Base-by-base conservation (phyloP, 2,797 vertebrate genomes). In the Masticophis lateralis region DNA sequence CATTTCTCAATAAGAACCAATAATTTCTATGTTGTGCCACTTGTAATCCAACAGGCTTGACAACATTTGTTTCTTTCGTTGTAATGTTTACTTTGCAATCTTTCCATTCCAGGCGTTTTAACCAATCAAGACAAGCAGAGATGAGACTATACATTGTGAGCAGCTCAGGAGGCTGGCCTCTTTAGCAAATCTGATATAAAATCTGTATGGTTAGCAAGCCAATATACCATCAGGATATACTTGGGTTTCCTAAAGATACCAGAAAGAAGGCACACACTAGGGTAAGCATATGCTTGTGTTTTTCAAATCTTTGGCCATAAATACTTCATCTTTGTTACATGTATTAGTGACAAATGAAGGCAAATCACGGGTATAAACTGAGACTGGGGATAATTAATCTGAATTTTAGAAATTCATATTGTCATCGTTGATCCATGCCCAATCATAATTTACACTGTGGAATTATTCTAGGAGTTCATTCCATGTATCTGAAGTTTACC, bases 51-150 rank as follows among this genome's bases (percentile, higher is more conserved):
- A 92, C 91, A 32, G 92, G 93, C 69, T 94, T 27, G 12, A 43
- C 96, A 96, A 92, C 94, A 87, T 89, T 61, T 11, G 9, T 28
- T 60, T 63, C 12, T 7, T 43, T 5, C 63, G 32, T 63, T 14
- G 22, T 61, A 88, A 93, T 87, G 56, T 51, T 91, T 91, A 69
- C 95, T 66, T 90, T 55, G 0, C 69, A 32, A 94, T 88, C 43
- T 91, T 94, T 93, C 89, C 92, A 91, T 83, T 87, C 66, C 51
- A 92, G 12, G 0, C 92, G 94, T 92, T 93, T 91, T 69, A 43
- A 55, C 89, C 5, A 3, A 93, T 87, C 94, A 91, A 90, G 74
- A 92, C 92, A 59, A 92, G 47, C 90, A 86, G 12, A 66, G 93
- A 28, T 63, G 55, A 88, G 69, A 86, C 94, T 90, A 59, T 79